Evolutionary conservation across 2,113 vertebrate species (phyloP).

Genomic region (Gallinago paraguaiae): DNA sequence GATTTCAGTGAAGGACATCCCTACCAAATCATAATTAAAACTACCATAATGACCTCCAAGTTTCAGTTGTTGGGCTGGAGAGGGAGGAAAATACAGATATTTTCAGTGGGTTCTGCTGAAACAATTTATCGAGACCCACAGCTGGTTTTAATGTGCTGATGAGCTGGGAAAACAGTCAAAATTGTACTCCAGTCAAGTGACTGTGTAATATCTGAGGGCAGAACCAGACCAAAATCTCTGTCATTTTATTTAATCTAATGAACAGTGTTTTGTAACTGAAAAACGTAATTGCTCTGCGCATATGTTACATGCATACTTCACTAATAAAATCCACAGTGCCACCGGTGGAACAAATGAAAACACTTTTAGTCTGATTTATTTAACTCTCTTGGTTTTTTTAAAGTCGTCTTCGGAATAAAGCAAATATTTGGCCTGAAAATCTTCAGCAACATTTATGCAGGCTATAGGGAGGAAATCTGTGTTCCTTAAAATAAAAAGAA

Average conservation of each 20-base stretch:
- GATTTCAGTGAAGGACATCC: conserved; percentile 54
- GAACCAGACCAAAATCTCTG: conserved; percentile 61
- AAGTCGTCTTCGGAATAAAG: neutral
- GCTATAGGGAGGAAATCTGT: neutral
- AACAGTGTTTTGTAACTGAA: conserved; percentile 62
- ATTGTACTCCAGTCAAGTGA: conserved; percentile 64
- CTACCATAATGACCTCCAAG: conserved; percentile 50
- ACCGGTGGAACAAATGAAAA: conserved; percentile 47
- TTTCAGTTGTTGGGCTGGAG: conserved; percentile 35
- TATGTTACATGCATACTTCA: conserved; percentile 34
- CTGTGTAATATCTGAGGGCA: conserved; percentile 66
- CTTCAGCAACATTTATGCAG: neutral
- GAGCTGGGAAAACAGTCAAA: conserved; percentile 74
- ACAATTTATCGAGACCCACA: conserved; percentile 56
- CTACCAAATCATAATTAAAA: conserved; percentile 65
- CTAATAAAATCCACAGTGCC: conserved; percentile 43
- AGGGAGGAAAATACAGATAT: conserved; percentile 43
- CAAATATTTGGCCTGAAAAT: neutral
- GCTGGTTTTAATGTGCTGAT: conserved; percentile 74
- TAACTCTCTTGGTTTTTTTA: neutral
- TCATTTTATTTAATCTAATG: conserved; percentile 72
- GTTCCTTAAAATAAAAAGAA: neutral
- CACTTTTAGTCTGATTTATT: neutral
- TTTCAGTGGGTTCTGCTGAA: conserved; percentile 61
- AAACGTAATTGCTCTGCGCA: conserved; percentile 47